Evolutionary conservation across 2,113 vertebrate genomes (phyloP), one percentile per base, ranked within the genome.

Genomic region (Corydoras maculifer): DNA sequence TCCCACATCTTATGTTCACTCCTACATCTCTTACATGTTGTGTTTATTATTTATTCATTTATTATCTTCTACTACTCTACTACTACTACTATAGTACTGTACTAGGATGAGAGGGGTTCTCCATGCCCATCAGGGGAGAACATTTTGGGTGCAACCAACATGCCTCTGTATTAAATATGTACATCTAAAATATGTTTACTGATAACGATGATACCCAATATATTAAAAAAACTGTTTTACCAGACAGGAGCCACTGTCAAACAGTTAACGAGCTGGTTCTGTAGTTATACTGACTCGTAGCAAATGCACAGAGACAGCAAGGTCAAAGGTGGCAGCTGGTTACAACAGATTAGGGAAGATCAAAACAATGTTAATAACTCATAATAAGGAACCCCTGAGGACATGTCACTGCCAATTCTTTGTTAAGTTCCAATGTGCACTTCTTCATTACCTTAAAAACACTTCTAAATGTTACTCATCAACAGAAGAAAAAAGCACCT

Each of bases 361-460:
- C 86, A 90, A 87, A 87, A 87, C 87, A 80, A 79, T 84, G 81
- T 82, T 86, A 87, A 90, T 86, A 85, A 81, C 82, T 76, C 81
- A 81, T 90, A 90, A 90, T 85, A 87, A 89, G 89, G 78, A 70
- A 80, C 79, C 83, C 84, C 81, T 61, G 76, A 82, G 79, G 82
- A 79, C 65, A 31, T 74, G 10, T 72, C 72, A 67, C 53, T 68
- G 78, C 61, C 48, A 64, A 74, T 59, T 72, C 83, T 77, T 77
- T 2, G 31, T 66, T 5, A 43, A 43, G 35, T 43, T 43, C 7
- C 7, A 43, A 5, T 43, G 35, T 43, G 35, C 35, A 43, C 35
- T 43, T 43, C 35, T 5, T 43, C 35, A 5, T 43, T 43, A 43
- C 35, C 35, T 43, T 43, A 8, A 43, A 35, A 43, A 5, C 7